Conservation (phyloP, 2,888 invertebrate species). For the Luffia ferchaultella region DNA sequence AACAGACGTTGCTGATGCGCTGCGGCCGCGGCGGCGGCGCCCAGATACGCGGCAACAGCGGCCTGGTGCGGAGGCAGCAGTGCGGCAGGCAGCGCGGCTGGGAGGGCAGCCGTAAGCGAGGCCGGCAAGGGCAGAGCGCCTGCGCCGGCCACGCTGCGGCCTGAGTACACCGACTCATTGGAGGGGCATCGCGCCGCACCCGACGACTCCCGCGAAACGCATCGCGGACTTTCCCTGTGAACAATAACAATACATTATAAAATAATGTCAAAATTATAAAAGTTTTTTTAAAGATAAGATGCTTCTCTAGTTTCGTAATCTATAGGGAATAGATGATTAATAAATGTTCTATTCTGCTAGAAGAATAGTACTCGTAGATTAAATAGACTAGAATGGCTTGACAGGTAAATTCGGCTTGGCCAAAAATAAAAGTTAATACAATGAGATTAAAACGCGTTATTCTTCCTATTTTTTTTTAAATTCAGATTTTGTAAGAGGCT, state of each 20-base stretch:
- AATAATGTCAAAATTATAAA: no score
- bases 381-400: no score
- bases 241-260: constrained; percentile 35
- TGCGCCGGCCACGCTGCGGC: constrained; percentile 63
- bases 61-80: constrained; percentile 81
- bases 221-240: constrained; percentile 85
- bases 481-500: no score
- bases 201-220: constrained; percentile 83
- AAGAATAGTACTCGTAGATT: no score
- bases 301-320: no score
- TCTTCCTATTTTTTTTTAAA: no score
- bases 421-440: no score
- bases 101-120: constrained; percentile 74
- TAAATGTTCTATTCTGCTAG: no score
- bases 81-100: constrained; percentile 70
- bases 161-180: constrained; percentile 78
- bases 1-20: constrained; percentile 77
- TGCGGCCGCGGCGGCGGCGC: constrained; percentile 75
- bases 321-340: no score
- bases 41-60: constrained; percentile 83
- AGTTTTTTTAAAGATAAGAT: no score
- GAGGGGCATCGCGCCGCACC: constrained; percentile 79
- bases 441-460: no score
- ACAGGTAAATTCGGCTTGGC: no score
- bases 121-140: constrained; percentile 69